Evolutionary conservation across 2,888 invertebrate genomes (phyloP).

Genomic region (Lepidocyrtinus sp.): DNA sequence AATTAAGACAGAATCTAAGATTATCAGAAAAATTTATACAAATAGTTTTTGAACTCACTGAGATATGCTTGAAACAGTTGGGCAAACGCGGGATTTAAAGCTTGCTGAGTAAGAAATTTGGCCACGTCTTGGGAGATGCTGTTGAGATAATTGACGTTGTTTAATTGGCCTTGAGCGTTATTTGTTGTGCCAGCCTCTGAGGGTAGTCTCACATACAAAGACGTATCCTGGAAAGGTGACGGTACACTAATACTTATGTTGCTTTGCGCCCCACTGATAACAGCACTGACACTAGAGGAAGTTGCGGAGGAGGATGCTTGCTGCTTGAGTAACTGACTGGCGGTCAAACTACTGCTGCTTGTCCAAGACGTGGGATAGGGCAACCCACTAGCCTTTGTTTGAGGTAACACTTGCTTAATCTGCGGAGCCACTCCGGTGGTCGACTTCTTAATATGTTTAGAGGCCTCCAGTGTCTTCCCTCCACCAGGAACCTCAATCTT

Average conservation of each 20-base stretch:
- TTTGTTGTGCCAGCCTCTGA: neutral
- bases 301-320: conserved; percentile 1
- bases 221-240: conserved; percentile 40
- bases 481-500: conserved; percentile 94
- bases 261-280: neutral
- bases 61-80: conserved; percentile 54
- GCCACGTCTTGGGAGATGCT: conserved; percentile 40
- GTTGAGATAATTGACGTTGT: conserved; percentile 5
- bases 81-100: conserved; percentile 39
- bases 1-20: no score
- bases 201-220: conserved; percentile 30
- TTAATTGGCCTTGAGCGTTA: neutral
- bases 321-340: conserved; percentile 47
- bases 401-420: conserved; percentile 21
- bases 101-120: conserved; percentile 37
- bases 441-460: conserved; percentile 71
- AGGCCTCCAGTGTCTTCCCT: conserved; percentile 88
- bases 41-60: conserved; percentile 19
- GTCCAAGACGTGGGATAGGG: conserved; percentile 48
- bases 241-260: conserved; percentile 37
- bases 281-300: neutral
- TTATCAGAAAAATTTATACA: no score
- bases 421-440: neutral
- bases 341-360: conserved; percentile 24
- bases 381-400: neutral